Base-by-base conservation (phyloP, 2,797 vertebrate species). In the Karalla daura region DNA sequence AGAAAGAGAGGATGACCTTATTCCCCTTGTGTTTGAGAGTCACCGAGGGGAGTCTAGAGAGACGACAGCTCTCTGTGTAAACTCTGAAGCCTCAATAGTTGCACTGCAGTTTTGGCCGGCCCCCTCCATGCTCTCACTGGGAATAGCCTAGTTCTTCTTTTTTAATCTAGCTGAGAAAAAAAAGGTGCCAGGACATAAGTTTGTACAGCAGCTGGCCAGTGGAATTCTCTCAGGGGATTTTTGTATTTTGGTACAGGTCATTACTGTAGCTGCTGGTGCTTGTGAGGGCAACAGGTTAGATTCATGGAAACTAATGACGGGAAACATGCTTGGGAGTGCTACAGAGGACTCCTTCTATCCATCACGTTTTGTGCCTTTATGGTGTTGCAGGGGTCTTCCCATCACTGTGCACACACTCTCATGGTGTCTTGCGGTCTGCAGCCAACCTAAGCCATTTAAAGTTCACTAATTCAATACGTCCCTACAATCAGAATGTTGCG, bases 111-210 rank as follows among this genome's bases (percentile, higher is more conserved):
- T 70, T 55, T 80, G 72, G 63, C 59, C 20, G 14, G 49, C 27
- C 60, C 21, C 27, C n/a, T n/a, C 40, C 3, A 11, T 23, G 14
- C 72, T 69, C 73, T 85, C 72, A 8, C 43, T 73, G 63, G 73
- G 81, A 83, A 51, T 80, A 79, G 64, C 79, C 76, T 27, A 63
- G 49, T 68, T 74, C 54, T 52, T 71, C 47, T 67, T 70, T n/a
- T 78, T 68, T 63, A 70, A 69, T 73, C 58, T 67, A 70, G 44
- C 43, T 51, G 24, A 36, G 47, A 70, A 68, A 58, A 65, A 68
- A 58, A 65, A 77, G 43, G 63, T 82, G 39, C 59, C 58, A 80
- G 70, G 54, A 23, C 47, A 62, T 59, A 35, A 36, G 54, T 51
- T 37, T 72, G 47, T 70, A 59, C 75, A 83, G 75, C 70, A 69